Percentiles rank a stretch among this genome's conserved stretches.
These are phyloP conservation scores for Neomonachus schauinslandi DNA, from an alignment of 2,113 vertebrate species.

Conservation along the genomic window DNA sequence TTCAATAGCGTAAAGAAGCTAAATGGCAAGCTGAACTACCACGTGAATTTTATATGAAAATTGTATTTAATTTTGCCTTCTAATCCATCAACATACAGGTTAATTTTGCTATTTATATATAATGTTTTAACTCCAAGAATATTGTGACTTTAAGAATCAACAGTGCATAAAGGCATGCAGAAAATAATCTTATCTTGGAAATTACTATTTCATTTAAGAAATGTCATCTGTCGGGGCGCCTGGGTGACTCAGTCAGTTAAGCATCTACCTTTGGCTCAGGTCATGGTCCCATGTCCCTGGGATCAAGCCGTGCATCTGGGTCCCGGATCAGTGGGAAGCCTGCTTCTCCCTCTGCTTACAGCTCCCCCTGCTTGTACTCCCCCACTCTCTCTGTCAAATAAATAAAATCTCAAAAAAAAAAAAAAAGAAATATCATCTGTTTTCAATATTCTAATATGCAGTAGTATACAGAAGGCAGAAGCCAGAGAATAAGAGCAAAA, in stretches of 20 bases:
- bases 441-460: neutral
- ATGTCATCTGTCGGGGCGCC: neutral
- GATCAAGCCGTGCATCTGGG: no score
- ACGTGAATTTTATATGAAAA: neutral
- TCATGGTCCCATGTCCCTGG: no score
- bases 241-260: no score
- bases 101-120: neutral
- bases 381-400: no score
- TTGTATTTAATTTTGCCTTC: neutral
- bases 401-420: no score
- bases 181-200: neutral
- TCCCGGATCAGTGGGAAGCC: no score
- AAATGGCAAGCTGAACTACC: neutral
- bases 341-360: no score
- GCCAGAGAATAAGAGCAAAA: neutral
- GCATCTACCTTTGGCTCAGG: no score
- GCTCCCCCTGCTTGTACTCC: no score
- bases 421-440: neutral
- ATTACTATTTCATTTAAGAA: neutral
- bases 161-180: neutral
- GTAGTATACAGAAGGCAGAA: neutral
- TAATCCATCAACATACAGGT: neutral
- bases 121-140: neutral
- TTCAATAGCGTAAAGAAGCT: neutral
- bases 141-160: neutral